Conservation (phyloP, 2,888 invertebrate species). For the Tetheella fluctuosa region DNA sequence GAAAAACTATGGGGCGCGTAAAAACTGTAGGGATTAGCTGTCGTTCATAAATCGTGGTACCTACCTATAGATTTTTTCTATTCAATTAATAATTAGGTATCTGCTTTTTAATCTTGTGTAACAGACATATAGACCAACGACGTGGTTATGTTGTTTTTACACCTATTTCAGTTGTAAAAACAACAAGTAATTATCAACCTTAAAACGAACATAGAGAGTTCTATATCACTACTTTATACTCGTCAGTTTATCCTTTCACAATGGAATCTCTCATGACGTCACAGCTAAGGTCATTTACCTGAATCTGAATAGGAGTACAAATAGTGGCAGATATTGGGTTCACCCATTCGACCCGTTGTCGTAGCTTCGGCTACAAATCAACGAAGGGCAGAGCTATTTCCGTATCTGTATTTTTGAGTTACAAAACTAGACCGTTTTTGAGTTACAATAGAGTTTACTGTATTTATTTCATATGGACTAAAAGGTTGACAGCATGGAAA, state of each 20-base stretch:
- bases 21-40: too few relatives aligned
- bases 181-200: not conserved
- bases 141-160: too few relatives aligned
- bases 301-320: conserved; percentile 4
- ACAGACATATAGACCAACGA: too few relatives aligned
- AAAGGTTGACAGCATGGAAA: too few relatives aligned
- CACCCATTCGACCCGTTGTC: not conserved
- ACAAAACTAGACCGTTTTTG: not conserved
- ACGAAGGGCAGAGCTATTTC: not conserved
- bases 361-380: conserved; percentile 3
- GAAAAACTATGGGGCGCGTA: too few relatives aligned
- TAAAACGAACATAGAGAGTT: not conserved
- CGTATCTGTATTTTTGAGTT: not conserved
- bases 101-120: too few relatives aligned
- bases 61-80: too few relatives aligned
- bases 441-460: not conserved
- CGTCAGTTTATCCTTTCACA: not conserved
- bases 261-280: conserved; percentile 6
- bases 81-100: too few relatives aligned
- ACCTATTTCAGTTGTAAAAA: too few relatives aligned
- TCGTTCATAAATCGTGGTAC: too few relatives aligned
- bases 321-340: conserved; percentile 1
- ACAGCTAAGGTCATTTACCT: conserved; percentile 7
- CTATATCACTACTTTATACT: not conserved
- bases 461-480: too few relatives aligned